Conservation (phyloP, 2,797 vertebrate species). For the Thamnophis elegans region DNA sequence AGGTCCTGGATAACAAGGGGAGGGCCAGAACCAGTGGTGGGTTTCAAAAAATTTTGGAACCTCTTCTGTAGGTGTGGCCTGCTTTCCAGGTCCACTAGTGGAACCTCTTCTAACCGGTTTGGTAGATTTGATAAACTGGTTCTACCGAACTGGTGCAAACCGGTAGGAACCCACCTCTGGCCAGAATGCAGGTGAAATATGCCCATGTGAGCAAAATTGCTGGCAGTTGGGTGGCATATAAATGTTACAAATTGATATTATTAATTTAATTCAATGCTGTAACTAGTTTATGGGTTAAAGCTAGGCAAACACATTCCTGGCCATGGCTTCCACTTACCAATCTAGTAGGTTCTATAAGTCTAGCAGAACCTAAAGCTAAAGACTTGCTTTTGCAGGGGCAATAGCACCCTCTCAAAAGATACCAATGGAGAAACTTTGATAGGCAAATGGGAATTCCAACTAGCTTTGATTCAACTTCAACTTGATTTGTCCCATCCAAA, state of each 20-base stretch:
- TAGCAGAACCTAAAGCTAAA: not conserved
- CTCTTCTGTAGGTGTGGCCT: too few species aligned
- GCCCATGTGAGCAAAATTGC: not conserved
- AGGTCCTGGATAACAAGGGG: not conserved
- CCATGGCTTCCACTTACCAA: not conserved
- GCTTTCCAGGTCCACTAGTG: too few species aligned
- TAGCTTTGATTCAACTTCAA: not conserved
- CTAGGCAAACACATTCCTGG: not conserved
- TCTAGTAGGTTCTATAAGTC: not conserved
- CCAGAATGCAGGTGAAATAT: not conserved
- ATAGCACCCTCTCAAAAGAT: not conserved
- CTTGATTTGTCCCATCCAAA: not conserved
- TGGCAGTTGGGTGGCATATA: not conserved
- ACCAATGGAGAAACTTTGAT: not conserved
- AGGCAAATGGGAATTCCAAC: not conserved
- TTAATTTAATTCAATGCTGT: not conserved
- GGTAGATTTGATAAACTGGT: too few species aligned
- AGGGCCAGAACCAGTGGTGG: not conserved
- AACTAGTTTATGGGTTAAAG: not conserved
- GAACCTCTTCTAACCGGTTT: too few species aligned
- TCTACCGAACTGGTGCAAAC: too few species aligned
- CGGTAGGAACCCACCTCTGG: too few species aligned
- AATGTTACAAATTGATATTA: not conserved
- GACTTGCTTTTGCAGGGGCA: not conserved
- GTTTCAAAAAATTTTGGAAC: too few species aligned